Conservation (phyloP, 2,113 vertebrate genomes). For the Seriola quinqueradiata region DNA sequence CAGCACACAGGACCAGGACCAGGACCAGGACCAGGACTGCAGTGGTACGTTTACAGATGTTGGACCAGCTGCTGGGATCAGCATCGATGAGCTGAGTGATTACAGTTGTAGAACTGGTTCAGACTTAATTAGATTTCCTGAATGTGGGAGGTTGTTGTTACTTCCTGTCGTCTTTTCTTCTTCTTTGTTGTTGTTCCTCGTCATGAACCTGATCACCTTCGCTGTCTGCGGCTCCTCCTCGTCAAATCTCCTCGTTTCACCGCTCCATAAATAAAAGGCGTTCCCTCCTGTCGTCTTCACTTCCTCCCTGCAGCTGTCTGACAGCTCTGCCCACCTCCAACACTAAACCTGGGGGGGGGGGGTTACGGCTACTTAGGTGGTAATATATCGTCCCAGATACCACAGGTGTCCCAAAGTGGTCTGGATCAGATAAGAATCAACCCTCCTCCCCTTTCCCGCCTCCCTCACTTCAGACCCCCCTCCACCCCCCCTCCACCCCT, state of each 20-base stretch:
- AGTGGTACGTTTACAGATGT: no score
- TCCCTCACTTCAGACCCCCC: conserved; percentile 31
- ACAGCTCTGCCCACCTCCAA: conserved; percentile 45
- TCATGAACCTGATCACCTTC: conserved; percentile 42
- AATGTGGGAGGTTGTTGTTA: conserved; percentile 2
- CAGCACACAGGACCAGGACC: no score
- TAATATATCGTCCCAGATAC: conserved; percentile 78
- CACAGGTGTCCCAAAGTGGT: conserved; percentile 83
- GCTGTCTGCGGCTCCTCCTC: conserved; percentile 10
- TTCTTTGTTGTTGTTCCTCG: neutral
- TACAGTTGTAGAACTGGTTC: neutral
- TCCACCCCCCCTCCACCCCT: neutral
- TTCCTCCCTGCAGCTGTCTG: conserved; percentile 72
- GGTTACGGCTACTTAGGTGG: conserved; percentile 77
- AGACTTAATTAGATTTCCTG: neutral
- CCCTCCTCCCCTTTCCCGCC: conserved; percentile 49
- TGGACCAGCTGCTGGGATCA: no score
- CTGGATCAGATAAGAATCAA: conserved; percentile 82
- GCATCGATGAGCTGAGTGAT: no score
- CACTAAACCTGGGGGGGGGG: conserved; percentile 54
- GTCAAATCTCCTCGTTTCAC: conserved; percentile 25
- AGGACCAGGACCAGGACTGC: no score
- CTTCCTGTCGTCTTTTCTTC: conserved; percentile 36
- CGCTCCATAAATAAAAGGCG: conserved; percentile 57
- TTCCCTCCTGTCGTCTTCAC: conserved; percentile 44